Percentiles rank a stretch among this genome's conserved stretches.
Conservation (phyloP, 2,797 vertebrate species). For the Gorsachius magnificus region DNA sequence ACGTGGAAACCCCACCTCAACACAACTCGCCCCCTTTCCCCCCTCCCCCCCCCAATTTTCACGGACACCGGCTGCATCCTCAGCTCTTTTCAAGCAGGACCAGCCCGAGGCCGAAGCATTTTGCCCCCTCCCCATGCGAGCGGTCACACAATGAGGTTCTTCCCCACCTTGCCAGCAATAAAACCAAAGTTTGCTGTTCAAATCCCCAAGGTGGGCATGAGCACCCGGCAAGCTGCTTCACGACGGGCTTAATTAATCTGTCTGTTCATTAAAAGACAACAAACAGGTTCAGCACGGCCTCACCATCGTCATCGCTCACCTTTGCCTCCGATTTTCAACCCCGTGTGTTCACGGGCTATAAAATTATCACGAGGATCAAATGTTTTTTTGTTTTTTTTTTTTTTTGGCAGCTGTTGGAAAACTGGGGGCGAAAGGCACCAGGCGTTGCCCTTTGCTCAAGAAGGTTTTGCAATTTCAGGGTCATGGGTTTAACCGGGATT, state of each 20-base stretch:
- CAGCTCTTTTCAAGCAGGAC: neutral
- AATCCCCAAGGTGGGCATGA: neutral
- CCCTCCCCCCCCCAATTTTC: no score
- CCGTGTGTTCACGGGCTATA: neutral
- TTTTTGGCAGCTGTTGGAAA: neutral
- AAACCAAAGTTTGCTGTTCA: neutral
- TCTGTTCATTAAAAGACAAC: neutral
- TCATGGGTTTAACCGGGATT: neutral
- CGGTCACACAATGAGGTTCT: neutral
- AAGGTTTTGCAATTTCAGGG: neutral
- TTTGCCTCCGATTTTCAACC: neutral
- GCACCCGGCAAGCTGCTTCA: neutral
- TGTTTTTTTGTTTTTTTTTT: no score
- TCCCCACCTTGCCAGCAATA: no score
- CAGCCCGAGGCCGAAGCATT: no score
- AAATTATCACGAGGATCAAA: neutral
- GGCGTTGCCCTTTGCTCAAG: neutral
- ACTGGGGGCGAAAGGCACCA: neutral
- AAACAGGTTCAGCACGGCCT: neutral
- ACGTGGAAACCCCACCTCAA: neutral
- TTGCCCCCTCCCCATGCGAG: no score
- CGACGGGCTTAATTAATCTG: neutral
- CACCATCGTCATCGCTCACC: rapidly evolving
- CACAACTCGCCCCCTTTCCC: no score
- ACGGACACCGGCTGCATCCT: neutral